Percentiles rank a stretch among this genome's conserved stretches.
phyloP scores from a whole-genome alignment of 2,113 vertebrate genomes.

The Rhodinocichla rosea region DNA sequence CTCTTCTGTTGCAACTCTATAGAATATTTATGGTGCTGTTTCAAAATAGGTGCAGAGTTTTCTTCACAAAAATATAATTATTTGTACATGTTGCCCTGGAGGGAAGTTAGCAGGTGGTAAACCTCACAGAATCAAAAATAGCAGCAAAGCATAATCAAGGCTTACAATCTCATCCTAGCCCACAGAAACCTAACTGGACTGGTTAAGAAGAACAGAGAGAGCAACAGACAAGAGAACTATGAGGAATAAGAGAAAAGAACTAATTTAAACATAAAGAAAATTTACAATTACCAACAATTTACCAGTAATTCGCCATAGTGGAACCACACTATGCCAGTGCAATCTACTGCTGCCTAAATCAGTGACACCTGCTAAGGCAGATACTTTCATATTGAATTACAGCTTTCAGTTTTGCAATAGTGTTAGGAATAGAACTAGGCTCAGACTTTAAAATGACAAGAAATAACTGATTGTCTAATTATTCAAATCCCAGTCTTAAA shows the following conservation, averaged over 20 bases:
- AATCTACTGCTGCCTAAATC: background rate
- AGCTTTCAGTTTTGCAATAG: background rate
- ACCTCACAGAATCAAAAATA: background rate
- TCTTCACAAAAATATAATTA: background rate
- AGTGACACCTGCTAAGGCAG: background rate
- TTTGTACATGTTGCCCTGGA: background rate
- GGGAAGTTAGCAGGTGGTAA: background rate
- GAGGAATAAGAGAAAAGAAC: background rate
- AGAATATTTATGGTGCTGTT: background rate
- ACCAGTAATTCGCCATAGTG: background rate
- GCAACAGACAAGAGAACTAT: background rate
- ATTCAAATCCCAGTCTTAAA: background rate
- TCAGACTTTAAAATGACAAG: background rate
- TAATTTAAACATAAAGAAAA: background rate
- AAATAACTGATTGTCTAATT: background rate
- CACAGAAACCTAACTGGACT: background rate
- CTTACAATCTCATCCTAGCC: background rate
- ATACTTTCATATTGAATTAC: background rate
- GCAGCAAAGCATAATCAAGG: background rate
- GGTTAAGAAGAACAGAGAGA: background rate
- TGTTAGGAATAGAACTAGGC: background rate
- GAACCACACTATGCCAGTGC: background rate
- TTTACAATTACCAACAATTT: background rate
- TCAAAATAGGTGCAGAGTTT: background rate
- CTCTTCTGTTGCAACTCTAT: background rate